Conservation (phyloP, 1,140 invertebrate genomes). For the Stratiolaelaps scimitus region DNA sequence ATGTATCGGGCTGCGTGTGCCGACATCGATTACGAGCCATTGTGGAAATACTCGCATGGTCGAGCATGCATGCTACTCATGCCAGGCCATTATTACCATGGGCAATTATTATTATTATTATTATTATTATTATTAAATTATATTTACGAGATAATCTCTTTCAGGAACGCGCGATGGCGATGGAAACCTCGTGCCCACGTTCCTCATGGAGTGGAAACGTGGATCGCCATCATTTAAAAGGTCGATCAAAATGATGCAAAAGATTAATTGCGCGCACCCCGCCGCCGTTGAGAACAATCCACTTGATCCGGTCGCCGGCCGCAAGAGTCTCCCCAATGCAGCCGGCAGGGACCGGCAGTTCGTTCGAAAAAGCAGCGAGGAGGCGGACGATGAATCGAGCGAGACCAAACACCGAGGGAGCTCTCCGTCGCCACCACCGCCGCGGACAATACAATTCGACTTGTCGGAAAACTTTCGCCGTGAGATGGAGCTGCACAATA, state of each 20-base stretch:
- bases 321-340: neutral
- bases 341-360: neutral
- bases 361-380: neutral
- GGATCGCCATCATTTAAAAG: conserved; percentile 8
- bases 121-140: too few relatives aligned
- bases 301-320: neutral
- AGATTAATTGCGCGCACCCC: conserved; percentile 16
- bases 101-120: too few relatives aligned
- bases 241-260: conserved; percentile 25
- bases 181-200: conserved; percentile 24
- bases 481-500: conserved; percentile 23
- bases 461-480: conserved; percentile 13
- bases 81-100: too few relatives aligned
- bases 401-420: neutral
- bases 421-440: too few relatives aligned
- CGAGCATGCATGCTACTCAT: too few relatives aligned
- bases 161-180: conserved; percentile 12
- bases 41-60: too few relatives aligned
- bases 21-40: too few relatives aligned
- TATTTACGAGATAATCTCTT: neutral
- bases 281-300: conserved; percentile 9
- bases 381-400: neutral
- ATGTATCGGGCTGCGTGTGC: too few relatives aligned
- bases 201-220: conserved; percentile 23
- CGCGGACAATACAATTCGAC: conserved; percentile 16